Evolutionary conservation across 2,888 invertebrate species (phyloP), one percentile per base, ranked within the genome.

Genomic region (Sesamia inferens): DNA sequence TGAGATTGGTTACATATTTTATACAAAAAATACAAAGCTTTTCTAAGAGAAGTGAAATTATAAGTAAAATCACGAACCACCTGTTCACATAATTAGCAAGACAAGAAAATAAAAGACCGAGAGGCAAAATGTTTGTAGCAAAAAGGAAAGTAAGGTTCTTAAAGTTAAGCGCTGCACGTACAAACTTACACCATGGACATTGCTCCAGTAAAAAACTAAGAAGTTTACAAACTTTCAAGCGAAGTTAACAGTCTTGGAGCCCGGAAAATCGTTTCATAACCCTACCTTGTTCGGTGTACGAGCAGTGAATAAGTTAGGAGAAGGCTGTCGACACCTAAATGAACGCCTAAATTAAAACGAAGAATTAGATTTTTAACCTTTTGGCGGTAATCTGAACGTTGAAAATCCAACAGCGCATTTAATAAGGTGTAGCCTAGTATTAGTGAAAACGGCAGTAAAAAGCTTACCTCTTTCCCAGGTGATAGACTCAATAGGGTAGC

Each of bases 401-500:
- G n/a, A 65, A 65, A 65, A 55, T 65, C n/a, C 10, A 54, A 39
- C 10, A 39, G 14, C 14, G n/a, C 14, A 16, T 62, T 61, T 5
- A 47, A 5, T 31, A 31, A 31, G n/a, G 19, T 54, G 31, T 65
- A 31, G 14, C 10, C n/a, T 65, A 10, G 24, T 24, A 13, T 19
- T 47, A 24, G 63, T 48, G 47, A 31, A 65, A 51, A 31, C 14
- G 13, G 19, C 22, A 14, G 31, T 68, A 44, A 22, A 65, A 68
- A 72, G 39, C 96, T 96, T 92, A 98, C 98, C 98, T 97, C 98
- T 97, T 94, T 98, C 98, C 99, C 99, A 99, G 39, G 97, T 97
- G 89, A 98, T 98, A 82, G 97, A 97, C 92, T 98, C 98, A 85
- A 99, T 98, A 44, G 99, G 98, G 94, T 98, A 98, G 54, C 99